Evolutionary conservation across 2,888 invertebrate genomes (phyloP), one percentile per base, ranked within the genome.

Genomic region (Diabrotica balteata): DNA sequence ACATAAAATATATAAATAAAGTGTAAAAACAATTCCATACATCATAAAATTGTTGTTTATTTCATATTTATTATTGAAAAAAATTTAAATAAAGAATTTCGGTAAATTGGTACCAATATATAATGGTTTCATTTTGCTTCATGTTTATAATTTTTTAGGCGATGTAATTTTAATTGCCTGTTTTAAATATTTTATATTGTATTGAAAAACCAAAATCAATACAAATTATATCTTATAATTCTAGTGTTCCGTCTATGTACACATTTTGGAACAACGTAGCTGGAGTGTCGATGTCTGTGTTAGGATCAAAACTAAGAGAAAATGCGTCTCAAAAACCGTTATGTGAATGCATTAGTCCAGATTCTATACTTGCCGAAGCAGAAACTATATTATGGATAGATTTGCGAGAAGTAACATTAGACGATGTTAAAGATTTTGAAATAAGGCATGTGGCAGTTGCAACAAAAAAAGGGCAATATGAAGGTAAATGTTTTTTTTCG

Each of bases 191-290:
- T 17, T 17, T 17, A 2, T 17, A 2, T 17, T 17, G 17, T 17
- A 17, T 17, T 17, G 17, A 17, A 17, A 1, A 17, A 17, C 17
- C 2, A 2, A 17, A 17, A 17, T 1, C 17, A 17, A 17, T 32
- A 32, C 4, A 0, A 32, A 32, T 32, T 5, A 32, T 2, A 32
- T 32, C 32, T 32, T 2, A 32, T 32, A 32, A 32, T 86, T 80
- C 67, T 76, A 89, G 89, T 80, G 81, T 91, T 1, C 90, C 93
- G n/a, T 83, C 85, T 8, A 84, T 90, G 65, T 90, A 88, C 77
- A 86, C 90, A 8, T 90, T 90, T 81, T 97, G 97, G 96, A 85
- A 91, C 32, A 82, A 92, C 78, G 88, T 95, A n/a, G 85, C 87
- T 82, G 96, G 95, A 7, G 90, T 96, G 44, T 89, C 90, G 73